Evolutionary conservation across 2,797 vertebrate species (phyloP).

Genomic region (Manis crassicaudata): DNA sequence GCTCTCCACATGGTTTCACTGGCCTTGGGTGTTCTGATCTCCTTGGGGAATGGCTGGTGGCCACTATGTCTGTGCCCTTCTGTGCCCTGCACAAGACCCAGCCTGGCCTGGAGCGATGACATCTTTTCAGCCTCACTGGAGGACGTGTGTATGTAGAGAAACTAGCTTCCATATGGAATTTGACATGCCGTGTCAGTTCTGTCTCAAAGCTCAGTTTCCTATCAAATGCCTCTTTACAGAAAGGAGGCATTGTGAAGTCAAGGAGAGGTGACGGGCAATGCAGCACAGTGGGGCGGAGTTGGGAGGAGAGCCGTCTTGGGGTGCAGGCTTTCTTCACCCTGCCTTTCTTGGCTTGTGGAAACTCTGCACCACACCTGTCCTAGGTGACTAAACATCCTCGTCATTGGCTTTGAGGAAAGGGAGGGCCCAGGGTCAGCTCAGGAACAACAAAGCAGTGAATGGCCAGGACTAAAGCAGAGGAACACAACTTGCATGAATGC

Average conservation of each 20-base stretch:
- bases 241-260: neutral
- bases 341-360: neutral
- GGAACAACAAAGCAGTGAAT: neutral
- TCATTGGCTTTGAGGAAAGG: neutral
- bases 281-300: neutral
- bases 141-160: neutral
- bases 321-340: neutral
- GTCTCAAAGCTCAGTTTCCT: neutral
- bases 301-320: neutral
- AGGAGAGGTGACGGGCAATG: neutral
- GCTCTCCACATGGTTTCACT: neutral
- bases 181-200: neutral
- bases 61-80: too few species aligned
- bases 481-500: neutral
- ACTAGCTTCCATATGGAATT: neutral
- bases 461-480: neutral
- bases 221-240: neutral
- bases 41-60: neutral
- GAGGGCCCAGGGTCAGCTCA: neutral
- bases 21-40: neutral
- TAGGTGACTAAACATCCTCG: neutral
- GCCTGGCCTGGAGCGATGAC: neutral
- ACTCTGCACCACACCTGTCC: neutral
- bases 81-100: neutral
- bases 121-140: neutral